A percentile compares a stretch with the other conserved stretches of the same genome.
phyloP scores from a whole-genome alignment of 2,113 vertebrate genomes.

The Aegithalos caudatus region DNA sequence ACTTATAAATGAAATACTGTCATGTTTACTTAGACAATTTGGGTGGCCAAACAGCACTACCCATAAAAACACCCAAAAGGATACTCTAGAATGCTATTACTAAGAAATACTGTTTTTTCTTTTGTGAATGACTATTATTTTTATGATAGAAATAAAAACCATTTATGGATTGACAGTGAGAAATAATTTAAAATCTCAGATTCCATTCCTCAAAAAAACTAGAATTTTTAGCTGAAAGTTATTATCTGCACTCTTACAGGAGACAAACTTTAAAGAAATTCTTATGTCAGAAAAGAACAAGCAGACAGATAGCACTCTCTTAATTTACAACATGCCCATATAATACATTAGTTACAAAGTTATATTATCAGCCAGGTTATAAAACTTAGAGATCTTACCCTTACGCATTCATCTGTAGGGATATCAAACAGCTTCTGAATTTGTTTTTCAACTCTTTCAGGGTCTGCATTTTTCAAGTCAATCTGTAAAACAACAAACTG shows the following conservation, averaged over 20 bases:
- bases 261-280: not conserved
- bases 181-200: not conserved
- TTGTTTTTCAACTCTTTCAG: conserved; percentile 88
- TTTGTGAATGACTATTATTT: not conserved
- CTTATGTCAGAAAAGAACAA: not conserved
- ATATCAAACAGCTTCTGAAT: conserved; percentile 96
- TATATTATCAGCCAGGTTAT: not conserved
- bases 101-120: not conserved
- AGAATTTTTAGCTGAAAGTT: not conserved
- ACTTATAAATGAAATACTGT: not conserved
- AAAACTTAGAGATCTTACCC: conserved; percentile 71
- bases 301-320: not conserved
- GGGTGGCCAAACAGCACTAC: not conserved
- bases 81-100: not conserved
- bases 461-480: conserved; percentile 95
- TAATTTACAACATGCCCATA: not conserved
- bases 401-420: conserved; percentile 85
- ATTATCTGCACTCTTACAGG: not conserved
- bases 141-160: not conserved
- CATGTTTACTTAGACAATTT: not conserved
- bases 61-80: not conserved
- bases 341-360: not conserved
- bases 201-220: not conserved
- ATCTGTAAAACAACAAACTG: conserved; percentile 77
- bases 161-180: not conserved